A percentile compares a stretch with the other conserved stretches of the same genome.
Evolutionary conservation across 64 coral and sea anemone species (phyloP).

Genomic region (Montipora sp.): DNA sequence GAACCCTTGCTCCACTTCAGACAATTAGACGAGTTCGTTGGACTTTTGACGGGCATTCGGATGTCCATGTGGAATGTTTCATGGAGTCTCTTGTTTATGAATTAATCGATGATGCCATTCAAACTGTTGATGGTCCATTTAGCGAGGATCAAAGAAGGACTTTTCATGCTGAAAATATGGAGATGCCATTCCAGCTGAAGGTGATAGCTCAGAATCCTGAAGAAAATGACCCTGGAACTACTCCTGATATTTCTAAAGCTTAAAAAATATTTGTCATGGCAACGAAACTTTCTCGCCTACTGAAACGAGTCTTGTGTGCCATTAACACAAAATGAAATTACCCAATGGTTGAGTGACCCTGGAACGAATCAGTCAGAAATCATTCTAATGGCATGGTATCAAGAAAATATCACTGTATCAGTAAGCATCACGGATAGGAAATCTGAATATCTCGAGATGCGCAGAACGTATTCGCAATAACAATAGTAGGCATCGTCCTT

Average conservation of each 20-base stretch:
- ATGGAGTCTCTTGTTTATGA: constrained; percentile 74
- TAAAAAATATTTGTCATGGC: neutral
- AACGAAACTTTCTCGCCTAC: too few relatives aligned
- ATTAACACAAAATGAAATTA: too few relatives aligned
- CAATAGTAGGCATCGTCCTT: too few relatives aligned
- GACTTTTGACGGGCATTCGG: constrained; percentile 54
- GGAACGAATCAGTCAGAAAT: too few relatives aligned
- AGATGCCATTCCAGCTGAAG: constrained; percentile 56
- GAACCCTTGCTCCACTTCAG: neutral
- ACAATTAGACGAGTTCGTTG: constrained; percentile 32
- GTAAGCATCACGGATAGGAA: too few relatives aligned
- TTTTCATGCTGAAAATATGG: constrained; percentile 61
- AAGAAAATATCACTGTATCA: too few relatives aligned
- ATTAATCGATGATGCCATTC: constrained; percentile 67
- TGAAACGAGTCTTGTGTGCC: too few relatives aligned
- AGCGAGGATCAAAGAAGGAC: neutral
- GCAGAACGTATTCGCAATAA: too few relatives aligned
- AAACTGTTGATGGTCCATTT: constrained; percentile 71
- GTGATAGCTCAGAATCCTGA: neutral
- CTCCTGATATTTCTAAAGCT: neutral
- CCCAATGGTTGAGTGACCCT: too few relatives aligned
- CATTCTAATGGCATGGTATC: too few relatives aligned
- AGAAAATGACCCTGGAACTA: neutral
- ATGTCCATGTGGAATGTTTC: constrained; percentile 61
- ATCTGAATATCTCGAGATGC: too few relatives aligned